A percentile compares a stretch with the other conserved stretches of the same genome.
phyloP scores from a whole-genome alignment of 2,797 vertebrate species.

The Capromys pilorides region DNA sequence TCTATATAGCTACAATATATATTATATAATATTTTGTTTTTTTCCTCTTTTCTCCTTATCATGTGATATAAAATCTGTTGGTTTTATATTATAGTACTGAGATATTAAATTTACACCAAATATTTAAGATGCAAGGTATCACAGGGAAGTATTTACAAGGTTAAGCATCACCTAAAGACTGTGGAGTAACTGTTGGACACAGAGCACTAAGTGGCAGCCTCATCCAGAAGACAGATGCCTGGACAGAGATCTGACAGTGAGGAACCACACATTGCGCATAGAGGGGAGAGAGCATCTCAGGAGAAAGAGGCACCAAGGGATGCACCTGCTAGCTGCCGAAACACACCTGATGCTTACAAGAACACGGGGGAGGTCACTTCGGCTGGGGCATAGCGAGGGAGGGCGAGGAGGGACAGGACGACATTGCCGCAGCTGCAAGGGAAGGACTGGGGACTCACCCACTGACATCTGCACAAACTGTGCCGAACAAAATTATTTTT shows the following conservation, averaged over 20 bases:
- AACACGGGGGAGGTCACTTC: not conserved
- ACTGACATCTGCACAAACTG: not conserved
- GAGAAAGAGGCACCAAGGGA: not conserved
- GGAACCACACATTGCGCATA: not conserved
- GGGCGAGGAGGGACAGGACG: no score
- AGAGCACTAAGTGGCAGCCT: not conserved
- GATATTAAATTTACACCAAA: not conserved
- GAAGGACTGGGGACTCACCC: not conserved
- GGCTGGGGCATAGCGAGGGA: no score
- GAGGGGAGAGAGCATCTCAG: not conserved
- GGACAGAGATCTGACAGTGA: not conserved
- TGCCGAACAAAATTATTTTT: not conserved
- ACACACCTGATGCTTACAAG: not conserved
- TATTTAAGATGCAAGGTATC: not conserved
- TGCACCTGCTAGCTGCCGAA: not conserved
- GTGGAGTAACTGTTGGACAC: not conserved
- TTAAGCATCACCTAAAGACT: not conserved
- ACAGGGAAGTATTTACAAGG: not conserved
- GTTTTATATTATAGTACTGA: not conserved
- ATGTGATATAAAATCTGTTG: not conserved
- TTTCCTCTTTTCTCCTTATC: not conserved
- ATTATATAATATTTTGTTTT: not conserved
- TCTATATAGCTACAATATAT: not conserved
- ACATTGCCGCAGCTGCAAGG: not conserved
- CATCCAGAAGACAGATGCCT: not conserved